A percentile compares a stretch with the other conserved stretches of the same genome.
These are phyloP conservation scores for Brachyalestes nurse DNA, from an alignment of 2,797 vertebrate species.

Conservation along the genomic window DNA sequence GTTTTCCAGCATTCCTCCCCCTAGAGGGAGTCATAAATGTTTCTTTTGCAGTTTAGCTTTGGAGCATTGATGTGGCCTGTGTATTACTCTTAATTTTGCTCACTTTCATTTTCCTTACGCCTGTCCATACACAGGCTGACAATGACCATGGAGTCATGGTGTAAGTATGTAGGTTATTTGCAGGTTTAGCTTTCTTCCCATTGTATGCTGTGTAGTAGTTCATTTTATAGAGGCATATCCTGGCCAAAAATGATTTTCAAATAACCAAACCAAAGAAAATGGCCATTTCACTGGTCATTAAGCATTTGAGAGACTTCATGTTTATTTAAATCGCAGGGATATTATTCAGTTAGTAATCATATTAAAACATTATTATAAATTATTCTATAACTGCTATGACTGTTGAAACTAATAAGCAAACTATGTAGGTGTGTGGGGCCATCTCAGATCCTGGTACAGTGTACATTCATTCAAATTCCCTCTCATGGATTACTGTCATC, in stretches of 20 bases:
- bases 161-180: background rate
- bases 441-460: background rate
- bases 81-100: constrained; percentile 30
- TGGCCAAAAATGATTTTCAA: background rate
- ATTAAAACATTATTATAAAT: background rate
- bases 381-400: background rate
- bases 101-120: background rate
- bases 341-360: background rate
- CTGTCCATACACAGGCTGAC: background rate
- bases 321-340: background rate
- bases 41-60: constrained; percentile 32
- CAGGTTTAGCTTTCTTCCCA: background rate
- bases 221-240: too few species aligned
- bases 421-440: background rate
- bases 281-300: too few species aligned
- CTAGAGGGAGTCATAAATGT: constrained; percentile 27
- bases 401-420: background rate
- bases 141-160: too few species aligned
- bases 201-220: background rate
- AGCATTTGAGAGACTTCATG: background rate
- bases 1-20: constrained; percentile 25
- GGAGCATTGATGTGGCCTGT: constrained; percentile 10
- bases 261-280: too few species aligned
- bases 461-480: background rate
- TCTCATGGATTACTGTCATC: constrained; percentile 30